These are phyloP conservation scores for Antrozous pallidus DNA, from an alignment of 2,797 vertebrate genomes.

Conservation along the genomic window DNA sequence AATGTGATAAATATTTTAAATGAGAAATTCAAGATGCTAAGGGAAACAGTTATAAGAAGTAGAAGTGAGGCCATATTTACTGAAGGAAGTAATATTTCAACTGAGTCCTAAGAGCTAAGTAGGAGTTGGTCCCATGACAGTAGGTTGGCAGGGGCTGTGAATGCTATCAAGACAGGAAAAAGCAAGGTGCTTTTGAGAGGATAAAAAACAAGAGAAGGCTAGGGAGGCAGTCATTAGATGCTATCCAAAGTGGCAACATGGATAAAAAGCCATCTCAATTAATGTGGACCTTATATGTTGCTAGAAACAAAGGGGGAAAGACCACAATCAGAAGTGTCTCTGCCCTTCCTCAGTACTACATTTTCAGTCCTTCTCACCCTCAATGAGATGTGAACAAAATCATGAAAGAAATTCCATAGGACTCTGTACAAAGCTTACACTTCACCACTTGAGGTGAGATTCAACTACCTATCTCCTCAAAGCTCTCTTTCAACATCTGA, in stretches of 20 bases:
- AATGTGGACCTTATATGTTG: neutral
- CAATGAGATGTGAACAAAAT: neutral
- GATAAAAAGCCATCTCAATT: neutral
- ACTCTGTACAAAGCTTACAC: conserved; percentile 15
- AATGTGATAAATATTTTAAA: conserved; percentile 24
- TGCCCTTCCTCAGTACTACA: neutral
- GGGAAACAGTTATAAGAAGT: neutral
- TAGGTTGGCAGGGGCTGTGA: neutral
- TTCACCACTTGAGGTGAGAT: neutral
- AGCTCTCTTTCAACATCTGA: neutral
- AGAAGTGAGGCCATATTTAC: conserved; percentile 21
- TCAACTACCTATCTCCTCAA: neutral
- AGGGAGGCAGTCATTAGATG: neutral
- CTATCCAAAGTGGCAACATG: neutral
- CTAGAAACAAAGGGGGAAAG: neutral
- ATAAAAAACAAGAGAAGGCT: neutral
- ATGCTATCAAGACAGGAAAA: neutral
- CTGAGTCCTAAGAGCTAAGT: neutral
- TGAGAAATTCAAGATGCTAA: conserved; percentile 23
- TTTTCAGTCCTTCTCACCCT: neutral
- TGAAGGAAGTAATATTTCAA: conserved; percentile 4
- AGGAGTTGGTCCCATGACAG: neutral
- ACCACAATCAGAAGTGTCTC: neutral
- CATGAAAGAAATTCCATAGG: neutral
- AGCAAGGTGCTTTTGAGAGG: neutral